phyloP scores from a whole-genome alignment of 2,797 vertebrate species.

The Aselliscus stoliczkanus region DNA sequence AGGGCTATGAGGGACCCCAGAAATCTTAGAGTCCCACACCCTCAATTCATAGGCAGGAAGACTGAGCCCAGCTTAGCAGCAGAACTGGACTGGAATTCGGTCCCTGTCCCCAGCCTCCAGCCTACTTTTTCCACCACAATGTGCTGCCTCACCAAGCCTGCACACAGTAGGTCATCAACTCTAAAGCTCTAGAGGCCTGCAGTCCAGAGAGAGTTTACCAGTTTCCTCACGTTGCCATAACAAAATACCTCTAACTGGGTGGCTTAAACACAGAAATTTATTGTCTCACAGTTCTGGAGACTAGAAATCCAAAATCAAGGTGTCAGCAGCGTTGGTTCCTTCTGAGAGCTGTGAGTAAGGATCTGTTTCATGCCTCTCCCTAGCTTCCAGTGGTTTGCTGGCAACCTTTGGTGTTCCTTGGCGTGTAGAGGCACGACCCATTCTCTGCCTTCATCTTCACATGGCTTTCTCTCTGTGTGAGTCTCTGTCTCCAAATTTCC shows the following conservation, averaged over 20 bases:
- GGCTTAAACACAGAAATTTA: not conserved
- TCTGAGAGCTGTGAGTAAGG: not conserved
- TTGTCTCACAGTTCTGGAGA: not conserved
- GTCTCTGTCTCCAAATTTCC: not conserved
- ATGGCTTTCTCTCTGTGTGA: not conserved
- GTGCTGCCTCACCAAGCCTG: not conserved
- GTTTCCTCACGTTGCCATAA: not conserved
- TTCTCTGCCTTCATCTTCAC: not conserved
- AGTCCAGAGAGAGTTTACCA: not conserved
- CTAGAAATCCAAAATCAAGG: not conserved
- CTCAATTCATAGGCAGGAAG: not conserved
- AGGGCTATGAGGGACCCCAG: not conserved
- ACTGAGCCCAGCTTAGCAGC: not conserved
- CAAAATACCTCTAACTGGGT: not conserved
- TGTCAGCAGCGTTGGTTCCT: not conserved
- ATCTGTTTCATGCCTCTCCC: not conserved
- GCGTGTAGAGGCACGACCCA: not conserved
- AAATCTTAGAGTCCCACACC: not conserved
- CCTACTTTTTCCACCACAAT: not conserved
- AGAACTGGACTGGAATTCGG: not conserved
- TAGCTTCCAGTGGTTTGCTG: not conserved
- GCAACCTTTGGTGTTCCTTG: not conserved
- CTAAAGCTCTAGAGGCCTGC: not conserved
- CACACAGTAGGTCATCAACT: too few relatives aligned
- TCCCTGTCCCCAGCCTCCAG: not conserved